A percentile compares a stretch with the other conserved stretches of the same genome.
Conservation (phyloP, 2,888 invertebrate species). For the Eupelmus urozonus region DNA sequence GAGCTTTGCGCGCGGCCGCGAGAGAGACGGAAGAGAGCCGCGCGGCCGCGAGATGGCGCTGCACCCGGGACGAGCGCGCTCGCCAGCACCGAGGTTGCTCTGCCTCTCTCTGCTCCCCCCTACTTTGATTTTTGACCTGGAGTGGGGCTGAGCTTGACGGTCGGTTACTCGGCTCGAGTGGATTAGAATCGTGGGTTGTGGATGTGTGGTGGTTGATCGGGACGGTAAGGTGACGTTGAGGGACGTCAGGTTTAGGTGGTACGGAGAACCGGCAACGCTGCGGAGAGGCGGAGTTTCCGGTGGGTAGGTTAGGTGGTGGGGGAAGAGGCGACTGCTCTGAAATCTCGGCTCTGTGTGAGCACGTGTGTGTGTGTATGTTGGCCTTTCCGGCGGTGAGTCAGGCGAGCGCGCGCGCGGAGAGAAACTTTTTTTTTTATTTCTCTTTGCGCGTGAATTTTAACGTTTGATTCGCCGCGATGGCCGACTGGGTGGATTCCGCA, state of each 20-base stretch:
- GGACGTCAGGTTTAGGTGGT: neutral
- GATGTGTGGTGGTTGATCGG: too few species aligned
- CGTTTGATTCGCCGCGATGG: neutral
- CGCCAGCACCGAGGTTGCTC: too few species aligned
- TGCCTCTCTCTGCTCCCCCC: too few species aligned
- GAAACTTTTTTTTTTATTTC: constrained; percentile 17
- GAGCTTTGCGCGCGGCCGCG: neutral
- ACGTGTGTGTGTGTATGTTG: too few species aligned
- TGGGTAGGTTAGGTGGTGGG: neutral
- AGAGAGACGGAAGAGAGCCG: constrained; percentile 55
- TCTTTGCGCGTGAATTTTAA: neutral
- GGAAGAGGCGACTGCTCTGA: neutral
- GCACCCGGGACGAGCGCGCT: constrained; percentile 41
- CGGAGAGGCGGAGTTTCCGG: constrained; percentile 46
- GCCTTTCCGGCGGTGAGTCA: constrained; percentile 55
- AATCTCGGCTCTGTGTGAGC: too few species aligned
- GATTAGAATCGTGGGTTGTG: too few species aligned
- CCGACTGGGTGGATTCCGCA: too few species aligned
- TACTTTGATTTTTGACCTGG: too few species aligned
- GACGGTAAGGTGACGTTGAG: neutral
- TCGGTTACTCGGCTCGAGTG: too few species aligned
- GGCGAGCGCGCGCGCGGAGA: constrained; percentile 11
- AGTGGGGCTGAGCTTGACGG: too few species aligned
- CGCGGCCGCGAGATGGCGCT: constrained; percentile 53
- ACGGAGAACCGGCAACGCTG: neutral